A percentile compares a stretch with the other conserved stretches of the same genome.
phyloP scores from a whole-genome alignment of 2,113 vertebrate genomes.

The Forbesichthys papilliferus region DNA sequence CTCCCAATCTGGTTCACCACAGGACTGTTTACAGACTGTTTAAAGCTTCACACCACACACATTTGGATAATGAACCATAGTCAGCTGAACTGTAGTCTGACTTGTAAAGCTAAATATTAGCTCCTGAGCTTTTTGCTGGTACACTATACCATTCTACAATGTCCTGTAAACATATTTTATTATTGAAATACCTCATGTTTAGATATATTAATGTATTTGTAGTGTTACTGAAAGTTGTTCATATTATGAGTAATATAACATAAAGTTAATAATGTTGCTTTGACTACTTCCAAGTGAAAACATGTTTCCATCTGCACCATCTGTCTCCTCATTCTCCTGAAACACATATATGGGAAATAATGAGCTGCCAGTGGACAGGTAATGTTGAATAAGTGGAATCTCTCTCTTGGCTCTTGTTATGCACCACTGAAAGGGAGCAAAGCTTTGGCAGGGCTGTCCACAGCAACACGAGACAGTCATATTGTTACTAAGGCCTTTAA shows the following conservation, averaged over 20 bases:
- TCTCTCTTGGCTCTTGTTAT: constrained; percentile 51
- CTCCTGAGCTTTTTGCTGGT: background rate
- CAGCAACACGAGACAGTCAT: constrained; percentile 20
- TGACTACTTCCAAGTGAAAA: background rate
- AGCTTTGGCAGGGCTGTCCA: constrained; percentile 50
- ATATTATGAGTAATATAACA: background rate
- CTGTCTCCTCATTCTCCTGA: constrained; percentile 13
- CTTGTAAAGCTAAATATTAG: no score
- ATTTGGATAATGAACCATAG: no score
- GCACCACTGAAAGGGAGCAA: constrained; percentile 51
- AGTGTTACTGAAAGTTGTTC: no score
- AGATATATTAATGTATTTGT: no score
- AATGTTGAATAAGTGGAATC: constrained; percentile 54
- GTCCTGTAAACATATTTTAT: background rate
- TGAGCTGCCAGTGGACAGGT: constrained; percentile 42
- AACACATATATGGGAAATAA: constrained; percentile 39
- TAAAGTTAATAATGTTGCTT: background rate
- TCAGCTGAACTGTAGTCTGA: background rate
- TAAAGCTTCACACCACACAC: no score
- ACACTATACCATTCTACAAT: background rate
- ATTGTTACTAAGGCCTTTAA: constrained; percentile 41
- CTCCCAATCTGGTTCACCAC: constrained; percentile 25
- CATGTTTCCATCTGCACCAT: constrained; percentile 10
- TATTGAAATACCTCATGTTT: no score
- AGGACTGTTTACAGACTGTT: constrained; percentile 15